Conservation (phyloP, 2,797 vertebrate species). For the Cryptoblepharus egeriae region DNA sequence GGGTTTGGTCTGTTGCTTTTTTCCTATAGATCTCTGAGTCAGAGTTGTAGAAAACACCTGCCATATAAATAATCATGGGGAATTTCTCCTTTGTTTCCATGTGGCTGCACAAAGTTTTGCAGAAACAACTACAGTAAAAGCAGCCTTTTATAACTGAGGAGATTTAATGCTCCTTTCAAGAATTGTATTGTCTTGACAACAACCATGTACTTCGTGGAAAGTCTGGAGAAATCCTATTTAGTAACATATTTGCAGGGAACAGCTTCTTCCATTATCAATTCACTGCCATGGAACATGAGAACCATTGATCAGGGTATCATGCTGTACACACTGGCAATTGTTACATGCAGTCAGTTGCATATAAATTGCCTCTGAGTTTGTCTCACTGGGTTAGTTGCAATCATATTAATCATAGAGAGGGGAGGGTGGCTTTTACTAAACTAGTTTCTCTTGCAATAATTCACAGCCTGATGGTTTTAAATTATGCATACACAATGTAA, state of each 20-base stretch:
- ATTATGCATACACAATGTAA: not conserved
- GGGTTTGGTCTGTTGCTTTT: not conserved
- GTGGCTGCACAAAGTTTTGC: not conserved
- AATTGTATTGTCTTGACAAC: slow-evolving; percentile 17
- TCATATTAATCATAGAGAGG: not conserved
- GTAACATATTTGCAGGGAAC: not conserved
- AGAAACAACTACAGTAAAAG: not conserved
- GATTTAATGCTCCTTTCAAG: not conserved
- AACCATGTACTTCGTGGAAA: slow-evolving; percentile 8
- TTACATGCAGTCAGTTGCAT: not conserved
- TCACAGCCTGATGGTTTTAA: not conserved
- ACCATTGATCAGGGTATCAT: not conserved
- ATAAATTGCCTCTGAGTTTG: not conserved
- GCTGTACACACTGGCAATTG: not conserved
- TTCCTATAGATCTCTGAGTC: not conserved
- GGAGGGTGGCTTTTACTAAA: not conserved
- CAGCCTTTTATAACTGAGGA: accelerated
- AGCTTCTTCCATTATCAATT: not conserved
- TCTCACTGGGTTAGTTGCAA: not conserved
- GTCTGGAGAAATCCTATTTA: not conserved
- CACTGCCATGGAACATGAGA: accelerated
- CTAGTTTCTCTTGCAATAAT: not conserved
- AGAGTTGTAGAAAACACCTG: not conserved
- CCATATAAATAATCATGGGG: not conserved
- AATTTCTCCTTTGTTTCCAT: not conserved